Percentiles rank a stretch among this genome's conserved stretches.
Evolutionary conservation across 2,888 invertebrate species (phyloP).

Genomic region (Tricholauxania praeusta): DNA sequence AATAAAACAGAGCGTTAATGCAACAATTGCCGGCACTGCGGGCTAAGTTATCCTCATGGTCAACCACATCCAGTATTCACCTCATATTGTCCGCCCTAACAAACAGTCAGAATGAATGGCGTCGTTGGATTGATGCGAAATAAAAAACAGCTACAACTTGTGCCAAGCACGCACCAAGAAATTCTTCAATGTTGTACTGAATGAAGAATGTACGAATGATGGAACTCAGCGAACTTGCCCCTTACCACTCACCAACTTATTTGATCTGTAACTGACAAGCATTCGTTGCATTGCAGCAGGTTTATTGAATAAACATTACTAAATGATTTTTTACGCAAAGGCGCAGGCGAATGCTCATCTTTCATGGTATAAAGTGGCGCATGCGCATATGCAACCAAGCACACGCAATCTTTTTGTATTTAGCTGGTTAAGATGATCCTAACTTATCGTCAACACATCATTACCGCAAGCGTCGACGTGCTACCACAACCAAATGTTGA

Average conservation of each 20-base stretch:
- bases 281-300: conserved; percentile 48
- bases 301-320: conserved; percentile 66
- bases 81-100: no score
- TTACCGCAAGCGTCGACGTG: conserved; percentile 44
- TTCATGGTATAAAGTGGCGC: conserved; percentile 40
- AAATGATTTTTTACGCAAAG: conserved; percentile 40
- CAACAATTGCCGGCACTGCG: not conserved
- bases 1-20: conserved; percentile 23
- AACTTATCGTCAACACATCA: conserved; percentile 50
- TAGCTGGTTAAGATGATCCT: conserved; percentile 33
- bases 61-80: no score
- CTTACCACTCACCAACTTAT: conserved; percentile 36
- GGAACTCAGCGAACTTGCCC: not conserved
- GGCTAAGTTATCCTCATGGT: no score
- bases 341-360: conserved; percentile 18
- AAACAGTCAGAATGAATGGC: no score
- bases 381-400: conserved; percentile 44
- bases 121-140: no score
- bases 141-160: conserved; percentile 53
- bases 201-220: conserved; percentile 39
- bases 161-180: conserved; percentile 66
- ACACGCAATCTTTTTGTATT: conserved; percentile 37
- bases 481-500: conserved; percentile 8
- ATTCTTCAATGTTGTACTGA: conserved; percentile 62
- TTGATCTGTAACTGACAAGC: conserved; percentile 37